phyloP scores from a whole-genome alignment of 2,113 vertebrate species.

The Saccopteryx leptura region DNA sequence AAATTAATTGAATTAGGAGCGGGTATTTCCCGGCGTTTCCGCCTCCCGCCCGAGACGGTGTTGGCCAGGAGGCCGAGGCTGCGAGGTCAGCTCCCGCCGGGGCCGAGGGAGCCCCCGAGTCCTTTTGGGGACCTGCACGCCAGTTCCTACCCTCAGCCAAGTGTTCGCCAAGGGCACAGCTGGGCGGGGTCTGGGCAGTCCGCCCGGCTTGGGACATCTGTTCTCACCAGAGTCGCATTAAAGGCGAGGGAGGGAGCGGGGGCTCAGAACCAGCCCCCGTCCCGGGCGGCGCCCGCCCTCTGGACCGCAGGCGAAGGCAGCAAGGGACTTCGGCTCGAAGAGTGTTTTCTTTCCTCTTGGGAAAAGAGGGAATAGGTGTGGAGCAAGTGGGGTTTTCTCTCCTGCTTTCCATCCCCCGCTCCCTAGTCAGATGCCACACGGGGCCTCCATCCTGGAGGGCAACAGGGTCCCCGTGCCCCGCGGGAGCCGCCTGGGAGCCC shows the following conservation, averaged over 20 bases:
- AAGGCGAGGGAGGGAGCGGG: constrained; percentile 70
- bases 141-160: constrained; percentile 89
- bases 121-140: constrained; percentile 85
- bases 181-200: constrained; percentile 89
- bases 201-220: constrained; percentile 93
- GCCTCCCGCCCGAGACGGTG: constrained; percentile 11
- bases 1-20: constrained; percentile 76
- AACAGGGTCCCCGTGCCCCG: background rate
- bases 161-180: constrained; percentile 89
- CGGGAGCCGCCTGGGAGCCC: background rate
- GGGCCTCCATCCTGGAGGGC: background rate
- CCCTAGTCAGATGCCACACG: background rate
- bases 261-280: constrained; percentile 52
- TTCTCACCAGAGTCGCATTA: constrained; percentile 87
- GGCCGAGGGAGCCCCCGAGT: constrained; percentile 48
- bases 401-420: background rate
- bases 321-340: background rate
- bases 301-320: background rate
- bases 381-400: background rate
- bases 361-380: background rate
- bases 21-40: constrained; percentile 43
- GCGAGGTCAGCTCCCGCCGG: constrained; percentile 51
- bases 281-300: background rate
- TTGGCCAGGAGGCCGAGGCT: constrained; percentile 70
- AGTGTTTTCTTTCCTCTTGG: constrained; percentile 27